Conservation (phyloP, 2,888 invertebrate genomes). For the Agrochola litura region DNA sequence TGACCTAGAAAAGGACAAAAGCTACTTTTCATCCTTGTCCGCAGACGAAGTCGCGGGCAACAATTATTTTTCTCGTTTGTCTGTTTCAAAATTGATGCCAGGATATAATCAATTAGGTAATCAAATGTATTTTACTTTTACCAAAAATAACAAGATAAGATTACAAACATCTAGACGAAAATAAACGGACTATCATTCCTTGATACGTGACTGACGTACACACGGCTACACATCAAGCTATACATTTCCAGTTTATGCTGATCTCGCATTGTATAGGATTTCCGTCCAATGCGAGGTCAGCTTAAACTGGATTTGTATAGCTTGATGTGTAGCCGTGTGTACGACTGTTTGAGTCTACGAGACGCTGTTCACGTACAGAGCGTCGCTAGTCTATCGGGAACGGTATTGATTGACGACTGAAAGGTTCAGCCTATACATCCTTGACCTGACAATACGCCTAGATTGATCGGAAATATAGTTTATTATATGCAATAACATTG, state of each 20-base stretch:
- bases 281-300: too few species aligned
- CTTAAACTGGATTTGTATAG: too few species aligned
- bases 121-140: not conserved
- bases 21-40: too few species aligned
- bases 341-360: constrained; percentile 11
- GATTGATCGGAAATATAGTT: not conserved
- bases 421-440: constrained; percentile 1
- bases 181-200: constrained; percentile 17
- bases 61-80: not conserved
- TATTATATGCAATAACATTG: not conserved
- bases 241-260: too few species aligned
- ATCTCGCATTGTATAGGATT: too few species aligned
- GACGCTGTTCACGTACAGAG: constrained; percentile 2
- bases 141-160: constrained; percentile 32
- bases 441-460: constrained; percentile 7
- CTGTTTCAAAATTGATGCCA: not conserved
- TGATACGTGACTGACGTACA: constrained; percentile 36
- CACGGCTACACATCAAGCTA: too few species aligned
- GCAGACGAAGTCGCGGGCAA: too few species aligned
- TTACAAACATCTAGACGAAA: constrained; percentile 28
- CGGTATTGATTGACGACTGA: constrained; percentile 32
- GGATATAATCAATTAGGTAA: not conserved
- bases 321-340: too few species aligned
- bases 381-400: not conserved
- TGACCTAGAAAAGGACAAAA: too few species aligned